Base-by-base conservation (phyloP, 2,797 vertebrate genomes). In the Sparus aurata region DNA sequence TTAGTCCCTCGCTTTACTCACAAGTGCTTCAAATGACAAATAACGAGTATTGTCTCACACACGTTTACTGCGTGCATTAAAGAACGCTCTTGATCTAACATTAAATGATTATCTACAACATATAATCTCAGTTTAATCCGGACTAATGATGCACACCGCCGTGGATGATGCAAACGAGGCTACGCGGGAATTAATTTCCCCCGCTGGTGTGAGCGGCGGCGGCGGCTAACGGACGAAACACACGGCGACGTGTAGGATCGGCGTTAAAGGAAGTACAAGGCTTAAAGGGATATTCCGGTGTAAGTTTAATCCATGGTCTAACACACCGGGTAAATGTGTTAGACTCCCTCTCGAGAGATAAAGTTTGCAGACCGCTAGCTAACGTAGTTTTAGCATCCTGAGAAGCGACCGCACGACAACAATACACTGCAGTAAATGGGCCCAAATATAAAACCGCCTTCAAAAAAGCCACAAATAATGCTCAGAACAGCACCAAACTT, bases 141-240 rank as follows among this genome's bases (percentile, higher is more conserved):
- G 27, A 43, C 10, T 57, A 61, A 58, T 45, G 66, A 58, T 46
- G 55, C 53, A 43, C 65, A 13, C 2, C 11, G 2, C 23, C 45
- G 27, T 50, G 62, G 34, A 58, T 72, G 15, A 79, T 67, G 46
- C 43, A 46, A 38, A 27, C 47, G 45, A 23, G 76, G 52, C 38
- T 18, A 6, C 7, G 49, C 12, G 4, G 16, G 62, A 30, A 47
- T 71, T 17, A 67, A 45, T n/a, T 62, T 30, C 30, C 46, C 10
- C 34, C 16, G 16, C 54, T 25, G 22, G 1, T 18, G 60, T 41
- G 27, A 57, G 54, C 41, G 46, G 6, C 59, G 57, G 3, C 43
- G 23, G 17, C 25, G n/a, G n/a, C n/a, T 46, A 38, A 53, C 15
- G 12, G 30, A 17, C 10, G 27, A 20, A 58, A 52, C 9, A 45